Conservation (phyloP, 2,888 invertebrate genomes). For the Gymnoscelis rufifasciata region DNA sequence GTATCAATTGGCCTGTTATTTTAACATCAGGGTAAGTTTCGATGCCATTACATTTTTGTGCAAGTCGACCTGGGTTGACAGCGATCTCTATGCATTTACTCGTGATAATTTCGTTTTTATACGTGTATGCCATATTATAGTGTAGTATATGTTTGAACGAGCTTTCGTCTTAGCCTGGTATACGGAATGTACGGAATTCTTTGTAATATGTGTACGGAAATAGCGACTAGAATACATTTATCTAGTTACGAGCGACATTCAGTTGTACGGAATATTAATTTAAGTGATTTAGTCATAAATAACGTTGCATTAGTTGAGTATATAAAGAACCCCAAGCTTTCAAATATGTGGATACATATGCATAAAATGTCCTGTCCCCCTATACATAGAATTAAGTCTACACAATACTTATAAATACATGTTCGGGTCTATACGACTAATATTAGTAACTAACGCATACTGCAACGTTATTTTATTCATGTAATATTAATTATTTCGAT, state of each 20-base stretch:
- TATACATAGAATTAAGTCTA: conserved; percentile 33
- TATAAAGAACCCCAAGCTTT: conserved; percentile 48
- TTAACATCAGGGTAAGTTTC: conserved; percentile 32
- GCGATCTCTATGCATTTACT: conserved; percentile 23
- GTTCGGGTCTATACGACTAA: neutral
- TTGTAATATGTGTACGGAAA: conserved; percentile 41
- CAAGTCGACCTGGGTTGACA: conserved; percentile 11
- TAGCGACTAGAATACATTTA: conserved; percentile 51
- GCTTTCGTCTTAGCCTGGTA: conserved; percentile 75
- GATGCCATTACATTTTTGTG: conserved; percentile 19
- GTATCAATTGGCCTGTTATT: conserved; percentile 26
- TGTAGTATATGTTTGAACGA: conserved; percentile 69
- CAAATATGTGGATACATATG: conserved; percentile 24
- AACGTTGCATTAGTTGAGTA: conserved; percentile 40
- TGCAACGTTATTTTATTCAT: neutral
- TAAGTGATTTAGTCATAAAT: conserved; percentile 34
- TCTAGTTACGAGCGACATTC: conserved; percentile 46
- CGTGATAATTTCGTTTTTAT: conserved; percentile 35
- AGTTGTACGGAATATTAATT: conserved; percentile 25
- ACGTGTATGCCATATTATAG: conserved; percentile 54
- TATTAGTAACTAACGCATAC: neutral
- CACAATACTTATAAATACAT: conserved; percentile 18
- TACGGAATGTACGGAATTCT: conserved; percentile 52
- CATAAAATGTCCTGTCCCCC: conserved; percentile 27
- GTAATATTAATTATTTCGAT: neutral